Evolutionary conservation across 1,140 invertebrate genomes (phyloP).

Genomic region (Zaprionus africanus): DNA sequence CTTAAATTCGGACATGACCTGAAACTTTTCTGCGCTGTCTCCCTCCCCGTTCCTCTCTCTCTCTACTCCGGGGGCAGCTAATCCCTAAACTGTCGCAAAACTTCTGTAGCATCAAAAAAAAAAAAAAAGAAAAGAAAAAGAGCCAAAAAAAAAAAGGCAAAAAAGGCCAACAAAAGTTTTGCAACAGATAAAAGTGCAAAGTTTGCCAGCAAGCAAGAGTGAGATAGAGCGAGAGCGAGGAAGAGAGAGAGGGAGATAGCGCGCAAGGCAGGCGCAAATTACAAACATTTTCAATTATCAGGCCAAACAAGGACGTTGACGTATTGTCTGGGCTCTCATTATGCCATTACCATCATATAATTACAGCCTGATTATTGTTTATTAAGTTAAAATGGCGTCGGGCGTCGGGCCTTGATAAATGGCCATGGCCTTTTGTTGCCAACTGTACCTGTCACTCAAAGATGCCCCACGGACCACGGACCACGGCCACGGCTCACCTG

Average conservation of each 20-base stretch:
- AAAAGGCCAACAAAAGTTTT: slow-evolving; percentile 71
- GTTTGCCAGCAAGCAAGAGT: slow-evolving; percentile 48
- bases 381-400: slow-evolving; percentile 70
- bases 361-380: slow-evolving; percentile 79
- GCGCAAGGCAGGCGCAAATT: slow-evolving; percentile 65
- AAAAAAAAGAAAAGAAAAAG: not conserved
- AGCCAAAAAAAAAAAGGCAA: slow-evolving; percentile 22
- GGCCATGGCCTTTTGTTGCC: slow-evolving; percentile 48
- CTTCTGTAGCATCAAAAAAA: slow-evolving; percentile 43
- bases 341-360: slow-evolving; percentile 76
- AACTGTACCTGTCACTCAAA: slow-evolving; percentile 55
- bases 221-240: slow-evolving; percentile 18
- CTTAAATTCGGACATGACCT: slow-evolving; percentile 78
- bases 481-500: slow-evolving; percentile 52
- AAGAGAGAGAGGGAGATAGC: slow-evolving; percentile 1
- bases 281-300: slow-evolving; percentile 83
- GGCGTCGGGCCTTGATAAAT: slow-evolving; percentile 60
- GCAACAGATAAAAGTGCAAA: slow-evolving; percentile 79
- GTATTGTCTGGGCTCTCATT: slow-evolving; percentile 78
- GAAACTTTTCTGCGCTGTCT: slow-evolving; percentile 52
- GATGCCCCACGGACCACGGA: slow-evolving; percentile 16
- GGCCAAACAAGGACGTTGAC: slow-evolving; percentile 70
- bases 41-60: slow-evolving; percentile 14
- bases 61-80: slow-evolving; percentile 67
- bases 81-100: slow-evolving; percentile 81